These are phyloP conservation scores for Salvator merianae DNA, from an alignment of 2,113 vertebrate genomes.

Conservation along the genomic window DNA sequence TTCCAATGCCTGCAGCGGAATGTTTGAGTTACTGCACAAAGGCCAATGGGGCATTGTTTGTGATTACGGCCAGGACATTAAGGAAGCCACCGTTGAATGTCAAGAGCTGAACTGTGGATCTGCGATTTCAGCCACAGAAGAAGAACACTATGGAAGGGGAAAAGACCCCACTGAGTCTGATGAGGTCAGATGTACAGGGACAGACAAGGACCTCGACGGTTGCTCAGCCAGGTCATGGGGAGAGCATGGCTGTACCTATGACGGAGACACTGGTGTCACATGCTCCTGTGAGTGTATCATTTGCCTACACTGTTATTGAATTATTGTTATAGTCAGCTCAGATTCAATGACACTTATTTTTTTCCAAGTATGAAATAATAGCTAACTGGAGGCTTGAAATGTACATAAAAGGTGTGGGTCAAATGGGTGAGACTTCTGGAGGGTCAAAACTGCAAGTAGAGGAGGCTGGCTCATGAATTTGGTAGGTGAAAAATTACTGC, in stretches of 20 bases:
- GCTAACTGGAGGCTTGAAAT: no score
- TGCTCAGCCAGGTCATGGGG: slow-evolving; percentile 21
- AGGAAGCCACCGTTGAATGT: not conserved
- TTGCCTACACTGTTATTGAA: no score
- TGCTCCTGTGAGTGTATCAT: slow-evolving; percentile 53
- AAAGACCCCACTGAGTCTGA: not conserved
- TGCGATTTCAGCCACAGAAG: accelerated
- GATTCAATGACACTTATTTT: no score
- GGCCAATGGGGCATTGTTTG: slow-evolving; percentile 33
- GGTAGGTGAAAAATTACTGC: no score
- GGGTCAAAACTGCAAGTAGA: no score
- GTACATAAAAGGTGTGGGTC: no score
- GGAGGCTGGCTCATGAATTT: no score
- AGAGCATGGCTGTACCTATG: slow-evolving; percentile 12
- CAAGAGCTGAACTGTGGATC: slow-evolving; percentile 38
- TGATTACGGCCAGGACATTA: not conserved
- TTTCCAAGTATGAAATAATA: no score
- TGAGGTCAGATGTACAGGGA: slow-evolving; percentile 31
- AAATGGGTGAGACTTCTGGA: no score
- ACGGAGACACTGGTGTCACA: slow-evolving; percentile 41
- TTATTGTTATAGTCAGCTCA: no score
- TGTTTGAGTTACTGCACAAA: slow-evolving; percentile 33
- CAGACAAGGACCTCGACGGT: not conserved
- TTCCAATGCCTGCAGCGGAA: not conserved
- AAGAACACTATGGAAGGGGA: accelerated